These are phyloP conservation scores for Drusus annulatus DNA, from an alignment of 1,140 invertebrate species.

Conservation along the genomic window DNA sequence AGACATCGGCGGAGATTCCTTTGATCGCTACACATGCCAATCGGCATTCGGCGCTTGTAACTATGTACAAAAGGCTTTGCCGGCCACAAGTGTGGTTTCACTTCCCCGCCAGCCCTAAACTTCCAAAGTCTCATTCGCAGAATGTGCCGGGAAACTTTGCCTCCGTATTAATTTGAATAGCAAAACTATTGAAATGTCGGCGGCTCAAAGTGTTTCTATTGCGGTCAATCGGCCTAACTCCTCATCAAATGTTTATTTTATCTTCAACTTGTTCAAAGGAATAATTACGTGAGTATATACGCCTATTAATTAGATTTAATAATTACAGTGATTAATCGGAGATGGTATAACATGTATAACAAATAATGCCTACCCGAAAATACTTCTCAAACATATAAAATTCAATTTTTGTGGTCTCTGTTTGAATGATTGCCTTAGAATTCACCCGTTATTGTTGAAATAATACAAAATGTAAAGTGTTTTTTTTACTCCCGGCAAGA, in stretches of 20 bases:
- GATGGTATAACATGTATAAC: too few species aligned
- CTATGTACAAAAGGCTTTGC: conserved; percentile 14
- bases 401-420: too few species aligned
- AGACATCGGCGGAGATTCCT: conserved; percentile 1
- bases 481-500: too few species aligned
- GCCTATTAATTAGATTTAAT: too few species aligned
- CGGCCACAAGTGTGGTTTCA: conserved; percentile 20
- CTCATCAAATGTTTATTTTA: neutral
- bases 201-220: neutral
- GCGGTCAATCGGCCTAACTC: conserved; percentile 3
- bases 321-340: too few species aligned
- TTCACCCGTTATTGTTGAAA: too few species aligned
- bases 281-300: too few species aligned
- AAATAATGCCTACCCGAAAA: too few species aligned
- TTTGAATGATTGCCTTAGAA: too few species aligned
- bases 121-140: conserved; percentile 19
- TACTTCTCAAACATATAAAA: too few species aligned
- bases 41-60: conserved; percentile 10
- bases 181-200: conserved; percentile 1
- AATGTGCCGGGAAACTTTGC: neutral
- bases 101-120: neutral
- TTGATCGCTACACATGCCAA: conserved; percentile 11
- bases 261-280: too few species aligned
- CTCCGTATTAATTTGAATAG: conserved; percentile 8
- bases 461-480: too few species aligned